Percentiles rank a stretch among this genome's conserved stretches.
phyloP scores from a whole-genome alignment of 1,140 invertebrate genomes.

The Zaprionus africanus region DNA sequence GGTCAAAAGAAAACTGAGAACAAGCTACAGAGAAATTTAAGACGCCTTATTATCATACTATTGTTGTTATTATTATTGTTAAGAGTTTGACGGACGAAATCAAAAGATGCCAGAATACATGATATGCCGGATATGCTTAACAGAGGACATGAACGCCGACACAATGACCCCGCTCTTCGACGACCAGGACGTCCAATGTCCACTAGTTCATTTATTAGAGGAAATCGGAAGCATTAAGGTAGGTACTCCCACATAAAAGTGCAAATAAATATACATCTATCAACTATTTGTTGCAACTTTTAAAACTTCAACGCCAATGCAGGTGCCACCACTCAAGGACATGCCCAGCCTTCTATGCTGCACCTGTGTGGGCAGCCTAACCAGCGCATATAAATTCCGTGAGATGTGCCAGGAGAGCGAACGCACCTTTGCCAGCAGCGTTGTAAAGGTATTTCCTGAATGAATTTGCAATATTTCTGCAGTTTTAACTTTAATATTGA shows the following conservation, averaged over 20 bases:
- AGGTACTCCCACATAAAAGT: conserved; percentile 36
- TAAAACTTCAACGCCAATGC: background rate
- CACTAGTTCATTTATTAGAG: conserved; percentile 71
- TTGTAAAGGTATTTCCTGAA: conserved; percentile 68
- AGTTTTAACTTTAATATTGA: background rate
- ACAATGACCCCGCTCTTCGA: conserved; percentile 73
- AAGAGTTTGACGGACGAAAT: conserved; percentile 5
- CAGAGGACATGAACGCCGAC: conserved; percentile 64
- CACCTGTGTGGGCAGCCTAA: conserved; percentile 58
- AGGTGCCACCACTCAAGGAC: conserved; percentile 73
- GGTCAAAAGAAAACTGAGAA: conserved; percentile 34
- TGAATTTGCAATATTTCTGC: background rate
- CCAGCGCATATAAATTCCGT: conserved; percentile 68
- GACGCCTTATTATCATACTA: conserved; percentile 30
- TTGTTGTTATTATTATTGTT: conserved; percentile 37
- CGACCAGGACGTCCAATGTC: conserved; percentile 59
- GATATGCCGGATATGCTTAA: conserved; percentile 75
- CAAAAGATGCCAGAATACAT: conserved; percentile 71
- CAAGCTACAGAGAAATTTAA: conserved; percentile 27
- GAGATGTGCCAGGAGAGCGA: conserved; percentile 75
- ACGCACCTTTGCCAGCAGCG: conserved; percentile 65
- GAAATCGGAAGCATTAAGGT: conserved; percentile 78
- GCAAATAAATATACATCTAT: background rate
- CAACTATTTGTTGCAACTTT: conserved; percentile 2
- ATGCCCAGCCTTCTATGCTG: conserved; percentile 76